Evolutionary conservation across 2,113 vertebrate species (phyloP).

Genomic region (Apodemus sylvaticus): DNA sequence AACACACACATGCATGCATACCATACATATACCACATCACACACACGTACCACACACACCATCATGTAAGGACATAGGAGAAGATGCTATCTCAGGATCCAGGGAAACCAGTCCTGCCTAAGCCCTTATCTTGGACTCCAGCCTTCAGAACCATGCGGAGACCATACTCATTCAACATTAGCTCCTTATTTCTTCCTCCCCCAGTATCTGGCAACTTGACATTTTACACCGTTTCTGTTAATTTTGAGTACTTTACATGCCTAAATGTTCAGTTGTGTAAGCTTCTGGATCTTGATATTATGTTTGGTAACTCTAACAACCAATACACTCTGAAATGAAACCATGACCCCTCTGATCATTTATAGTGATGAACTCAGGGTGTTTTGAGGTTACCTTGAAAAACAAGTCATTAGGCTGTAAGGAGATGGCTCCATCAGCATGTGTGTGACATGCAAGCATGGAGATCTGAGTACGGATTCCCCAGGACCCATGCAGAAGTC

Average conservation of each 20-base stretch:
- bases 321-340: not conserved
- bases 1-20: too few relatives aligned
- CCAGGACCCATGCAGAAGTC: too few relatives aligned
- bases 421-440: not conserved
- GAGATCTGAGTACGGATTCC: too few relatives aligned
- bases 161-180: not conserved
- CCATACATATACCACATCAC: too few relatives aligned
- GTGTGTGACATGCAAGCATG: not conserved
- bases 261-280: not conserved
- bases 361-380: not conserved
- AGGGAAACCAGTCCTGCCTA: not conserved
- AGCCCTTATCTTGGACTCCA: not conserved
- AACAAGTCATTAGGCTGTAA: not conserved
- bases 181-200: not conserved
- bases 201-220: too few relatives aligned
- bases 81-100: accelerated
- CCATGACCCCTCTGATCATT: too few relatives aligned
- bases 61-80: not conserved
- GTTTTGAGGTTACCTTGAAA: not conserved
- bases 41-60: too few relatives aligned
- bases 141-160: not conserved
- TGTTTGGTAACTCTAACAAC: not conserved
- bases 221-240: not conserved
- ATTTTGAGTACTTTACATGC: not conserved
- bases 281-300: not conserved